A percentile compares a stretch with the other conserved stretches of the same genome.
phyloP scores from a whole-genome alignment of 2,888 invertebrate species.

The Rhingia rostrata region DNA sequence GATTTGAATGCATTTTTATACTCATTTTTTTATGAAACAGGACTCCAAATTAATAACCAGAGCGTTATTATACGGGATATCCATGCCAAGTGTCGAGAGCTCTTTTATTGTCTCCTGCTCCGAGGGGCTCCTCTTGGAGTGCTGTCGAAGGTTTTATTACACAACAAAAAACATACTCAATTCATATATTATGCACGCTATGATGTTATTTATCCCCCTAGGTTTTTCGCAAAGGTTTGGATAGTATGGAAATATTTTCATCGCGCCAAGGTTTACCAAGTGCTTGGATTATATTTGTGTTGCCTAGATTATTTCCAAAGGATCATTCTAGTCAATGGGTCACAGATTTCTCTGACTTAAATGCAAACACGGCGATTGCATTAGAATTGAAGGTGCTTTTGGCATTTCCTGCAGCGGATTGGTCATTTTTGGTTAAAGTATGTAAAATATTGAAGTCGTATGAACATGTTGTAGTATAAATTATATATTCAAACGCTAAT shows the following conservation, averaged over 20 bases:
- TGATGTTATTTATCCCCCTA: conserved; percentile 73
- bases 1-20: conserved; percentile 5
- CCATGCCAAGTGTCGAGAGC: conserved; percentile 91
- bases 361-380: conserved; percentile 86
- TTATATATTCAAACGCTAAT: too few species aligned
- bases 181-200: not conserved
- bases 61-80: conserved; percentile 90
- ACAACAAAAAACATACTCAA: conserved; percentile 7
- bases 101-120: conserved; percentile 89
- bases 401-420: conserved; percentile 91
- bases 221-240: conserved; percentile 85
- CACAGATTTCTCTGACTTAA: conserved; percentile 84
- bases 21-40: conserved; percentile 77
- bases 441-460: conserved; percentile 5
- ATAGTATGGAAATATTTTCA: conserved; percentile 84
- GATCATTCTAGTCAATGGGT: conserved; percentile 82
- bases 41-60: conserved; percentile 85
- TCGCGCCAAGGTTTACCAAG: conserved; percentile 85
- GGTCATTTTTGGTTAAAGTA: conserved; percentile 90
- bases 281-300: conserved; percentile 89
- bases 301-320: conserved; percentile 86
- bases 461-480: too few species aligned
- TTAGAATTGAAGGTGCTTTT: conserved; percentile 88
- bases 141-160: conserved; percentile 87
- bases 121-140: conserved; percentile 90